Evolutionary conservation across 1,140 invertebrate genomes (phyloP).

Genomic region (Hylaeus anthracinus): DNA sequence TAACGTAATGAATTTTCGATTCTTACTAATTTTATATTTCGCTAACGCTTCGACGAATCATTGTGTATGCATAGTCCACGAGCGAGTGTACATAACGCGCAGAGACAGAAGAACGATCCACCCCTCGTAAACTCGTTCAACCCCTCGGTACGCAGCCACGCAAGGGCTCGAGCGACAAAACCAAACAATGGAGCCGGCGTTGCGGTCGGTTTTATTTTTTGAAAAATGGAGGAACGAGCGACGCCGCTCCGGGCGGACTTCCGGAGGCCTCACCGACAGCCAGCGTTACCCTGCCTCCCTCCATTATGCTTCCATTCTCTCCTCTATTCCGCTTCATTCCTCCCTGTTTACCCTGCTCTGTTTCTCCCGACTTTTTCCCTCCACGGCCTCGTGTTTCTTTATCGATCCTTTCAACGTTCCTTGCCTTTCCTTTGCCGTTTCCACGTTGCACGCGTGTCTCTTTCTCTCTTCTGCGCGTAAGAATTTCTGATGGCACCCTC

Average conservation of each 20-base stretch:
- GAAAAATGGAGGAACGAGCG: slow-evolving; percentile 78
- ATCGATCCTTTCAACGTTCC: slow-evolving; percentile 22
- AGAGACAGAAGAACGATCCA: not conserved
- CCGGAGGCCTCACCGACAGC: slow-evolving; percentile 69
- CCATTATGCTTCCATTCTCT: slow-evolving; percentile 46
- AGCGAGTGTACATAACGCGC: not conserved
- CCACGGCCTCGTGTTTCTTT: not conserved
- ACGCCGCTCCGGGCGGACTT: slow-evolving; percentile 73
- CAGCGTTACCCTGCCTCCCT: slow-evolving; percentile 43
- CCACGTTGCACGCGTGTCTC: slow-evolving; percentile 6
- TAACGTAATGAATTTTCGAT: not conserved
- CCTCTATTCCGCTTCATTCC: slow-evolving; percentile 33
- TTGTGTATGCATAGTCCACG: not conserved
- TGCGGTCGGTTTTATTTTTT: slow-evolving; percentile 77
- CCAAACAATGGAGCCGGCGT: slow-evolving; percentile 74
- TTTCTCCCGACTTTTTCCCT: not conserved
- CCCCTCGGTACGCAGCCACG: slow-evolving; percentile 33
- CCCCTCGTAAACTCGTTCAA: slow-evolving; percentile 36
- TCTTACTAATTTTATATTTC: not conserved
- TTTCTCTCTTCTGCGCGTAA: slow-evolving; percentile 10
- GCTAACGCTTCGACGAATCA: not conserved
- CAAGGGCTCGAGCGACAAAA: slow-evolving; percentile 56
- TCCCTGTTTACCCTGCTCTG: slow-evolving; percentile 37
- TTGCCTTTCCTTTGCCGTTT: not conserved
- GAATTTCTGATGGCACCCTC: slow-evolving; percentile 47